Percentiles rank a stretch among this genome's conserved stretches.
These are phyloP conservation scores for Zosterops lateralis DNA, from an alignment of 2,113 vertebrate species.

Conservation along the genomic window DNA sequence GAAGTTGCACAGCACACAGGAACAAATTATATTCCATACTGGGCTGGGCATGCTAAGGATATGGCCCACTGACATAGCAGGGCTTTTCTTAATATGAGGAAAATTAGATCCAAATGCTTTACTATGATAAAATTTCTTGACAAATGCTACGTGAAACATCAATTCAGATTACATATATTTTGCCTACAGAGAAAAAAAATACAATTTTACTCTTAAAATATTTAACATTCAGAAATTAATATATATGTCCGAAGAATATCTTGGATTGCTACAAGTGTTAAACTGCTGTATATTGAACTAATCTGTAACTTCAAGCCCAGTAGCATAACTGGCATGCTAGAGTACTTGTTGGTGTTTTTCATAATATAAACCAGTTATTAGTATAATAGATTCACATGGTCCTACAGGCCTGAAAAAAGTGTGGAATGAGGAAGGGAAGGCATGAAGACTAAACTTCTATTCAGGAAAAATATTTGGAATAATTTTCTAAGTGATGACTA, in stretches of 20 bases:
- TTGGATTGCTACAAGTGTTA: slow-evolving; percentile 38
- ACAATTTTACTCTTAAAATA: slow-evolving; percentile 36
- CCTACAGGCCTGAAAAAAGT: not conserved
- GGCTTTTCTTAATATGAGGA: slow-evolving; percentile 23
- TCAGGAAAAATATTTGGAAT: slow-evolving; percentile 38
- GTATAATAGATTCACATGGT: not conserved
- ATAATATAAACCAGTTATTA: not conserved
- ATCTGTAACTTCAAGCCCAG: not conserved
- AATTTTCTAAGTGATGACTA: slow-evolving; percentile 18
- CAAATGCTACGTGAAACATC: slow-evolving; percentile 47
- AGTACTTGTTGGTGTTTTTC: not conserved
- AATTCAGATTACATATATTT: slow-evolving; percentile 40
- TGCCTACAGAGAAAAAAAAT: slow-evolving; percentile 42
- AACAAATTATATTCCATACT: not conserved
- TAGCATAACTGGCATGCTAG: not conserved
- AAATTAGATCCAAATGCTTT: slow-evolving; percentile 42
- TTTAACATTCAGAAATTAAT: slow-evolving; percentile 47
- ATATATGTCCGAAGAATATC: slow-evolving; percentile 11
- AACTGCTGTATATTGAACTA: slow-evolving; percentile 8
- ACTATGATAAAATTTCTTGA: slow-evolving; percentile 11
- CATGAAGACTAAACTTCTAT: not conserved
- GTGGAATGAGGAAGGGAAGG: slow-evolving; percentile 16
- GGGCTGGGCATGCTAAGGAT: slow-evolving; percentile 19
- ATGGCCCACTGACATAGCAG: slow-evolving; percentile 28
- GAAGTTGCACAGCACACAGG: slow-evolving; percentile 4